Percentiles rank a stretch among this genome's conserved stretches.
Conservation (phyloP, 2,888 invertebrate genomes). For the Polydrusus cervinus region DNA sequence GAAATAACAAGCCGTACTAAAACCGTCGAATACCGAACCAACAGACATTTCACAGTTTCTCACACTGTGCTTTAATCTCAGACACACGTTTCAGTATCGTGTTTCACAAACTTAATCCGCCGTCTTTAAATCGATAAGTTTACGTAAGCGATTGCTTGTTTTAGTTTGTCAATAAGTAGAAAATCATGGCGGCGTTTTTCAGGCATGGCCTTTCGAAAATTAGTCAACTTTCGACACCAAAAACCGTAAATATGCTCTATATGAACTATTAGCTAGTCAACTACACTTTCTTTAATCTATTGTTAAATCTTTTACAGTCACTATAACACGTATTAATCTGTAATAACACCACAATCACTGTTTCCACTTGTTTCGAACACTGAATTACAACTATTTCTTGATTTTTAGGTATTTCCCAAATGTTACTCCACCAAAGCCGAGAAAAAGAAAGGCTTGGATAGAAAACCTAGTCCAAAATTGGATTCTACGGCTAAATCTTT, state of each 20-base stretch:
- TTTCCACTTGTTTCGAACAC: constrained; percentile 58
- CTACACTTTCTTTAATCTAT: neutral
- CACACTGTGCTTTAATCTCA: constrained; percentile 57
- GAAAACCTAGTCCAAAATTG: constrained; percentile 70
- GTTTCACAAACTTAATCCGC: constrained; percentile 48
- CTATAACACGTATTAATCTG: neutral
- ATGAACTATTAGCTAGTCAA: constrained; percentile 35
- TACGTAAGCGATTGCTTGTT: constrained; percentile 59
- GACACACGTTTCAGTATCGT: constrained; percentile 61
- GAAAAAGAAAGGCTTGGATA: constrained; percentile 69
- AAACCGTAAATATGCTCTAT: constrained; percentile 70
- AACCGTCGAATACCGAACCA: constrained; percentile 70
- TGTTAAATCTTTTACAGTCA: constrained; percentile 18
- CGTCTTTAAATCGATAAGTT: constrained; percentile 50
- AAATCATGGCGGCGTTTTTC: constrained; percentile 77
- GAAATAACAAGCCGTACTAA: constrained; percentile 84
- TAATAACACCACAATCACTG: constrained; percentile 42
- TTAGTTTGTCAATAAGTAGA: constrained; percentile 62
- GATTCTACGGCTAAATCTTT: constrained; percentile 77
- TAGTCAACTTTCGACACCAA: constrained; percentile 65
- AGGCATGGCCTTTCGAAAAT: constrained; percentile 73
- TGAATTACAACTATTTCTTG: constrained; percentile 29
- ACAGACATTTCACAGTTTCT: constrained; percentile 66
- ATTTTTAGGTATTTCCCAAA: constrained; percentile 63
- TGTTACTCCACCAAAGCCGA: constrained; percentile 69